Base-by-base conservation (phyloP, 2,113 vertebrate genomes). In the Suncus etruscus region DNA sequence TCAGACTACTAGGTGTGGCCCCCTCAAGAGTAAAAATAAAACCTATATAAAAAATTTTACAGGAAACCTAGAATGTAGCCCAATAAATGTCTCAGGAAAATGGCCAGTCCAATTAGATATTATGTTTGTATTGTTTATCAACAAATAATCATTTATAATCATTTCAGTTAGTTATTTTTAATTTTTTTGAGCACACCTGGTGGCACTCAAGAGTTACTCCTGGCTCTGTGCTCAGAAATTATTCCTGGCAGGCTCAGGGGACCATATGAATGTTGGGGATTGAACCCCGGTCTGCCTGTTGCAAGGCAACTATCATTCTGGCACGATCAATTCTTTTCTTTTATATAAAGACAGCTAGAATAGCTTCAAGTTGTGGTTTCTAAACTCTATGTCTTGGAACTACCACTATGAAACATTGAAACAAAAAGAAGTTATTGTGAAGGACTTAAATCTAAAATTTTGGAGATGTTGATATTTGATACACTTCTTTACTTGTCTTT, bases 61-160 rank as follows among this genome's bases (percentile, higher is more conserved):
- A 45, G 22, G 73, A 94, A 91, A 88, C 39, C 39, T 6, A 82
- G 50, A 75, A 80, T 92, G 89, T 94, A 63, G 16, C 54, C 63
- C 92, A 90, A 82, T 80, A 83, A 94, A 95, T 50, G 90, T 87
- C 39, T 90, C 61, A 91, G 54, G 25, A 79, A 95, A 54, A 82
- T 89, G 45, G 94, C 63, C n/a, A 78, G 9, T 83, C 45, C 39
- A 91, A 81, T 76, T 20, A 94, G 93, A 83, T 73, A 50, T 81
- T 94, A 50, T 15, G 29, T 90, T 65, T 94, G 90, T 66, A 78
- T 68, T 70, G 11, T 85, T 87, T 70, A 73, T 89, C 68, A 80
- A 63, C 39, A 39, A 82, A 25, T 70, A 15, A 61, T 39, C 3
- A 39, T 39, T 39, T 39, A 39, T 39, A 39, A 83, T 93, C 6